Evolutionary conservation across 37 sponge, comb jelly and placozoan species (phyloP), one percentile per base, ranked within the genome.

Genomic region (Cladorhizidae sp.): DNA sequence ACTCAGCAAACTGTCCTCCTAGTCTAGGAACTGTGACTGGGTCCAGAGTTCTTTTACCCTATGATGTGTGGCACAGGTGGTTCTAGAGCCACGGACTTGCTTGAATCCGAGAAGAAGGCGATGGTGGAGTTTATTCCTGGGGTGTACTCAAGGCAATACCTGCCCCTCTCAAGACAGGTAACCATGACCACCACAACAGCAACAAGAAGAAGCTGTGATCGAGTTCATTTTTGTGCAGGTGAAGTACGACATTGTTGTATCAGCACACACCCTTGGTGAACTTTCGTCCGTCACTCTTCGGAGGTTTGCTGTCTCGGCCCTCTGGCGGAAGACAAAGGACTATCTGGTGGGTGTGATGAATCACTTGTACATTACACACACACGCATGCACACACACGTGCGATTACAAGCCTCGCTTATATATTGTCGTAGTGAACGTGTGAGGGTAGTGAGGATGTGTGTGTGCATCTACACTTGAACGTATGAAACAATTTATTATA

Each of bases 251-350:
- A 14, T 97, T 5, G 95, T 97, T 35, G 74, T 91, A 23, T 49
- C 93, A 0, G 83, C 87, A 1, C 87, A 97, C 73, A 65, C 95
- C 1, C 78, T 97, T 49, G 80, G 80, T 18, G 97, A 97, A 15
- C 40, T 97, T 0, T 75, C 95, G 8, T 71, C 89, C 5, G 31
- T 79, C n/a, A 73, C 42, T 31, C 37, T 91, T 40, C 71, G 76
- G 69, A 77, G 52, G 73, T 54, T 77, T 21, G 73, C 89, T 1
- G 20, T 94, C 0, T 63, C 75, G 14, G 70, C 85, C n/a, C 80
- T 97, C 3, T 97, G 97, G 97, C 64, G 91, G 41, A 91, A 97
- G 61, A 91, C 95, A 5, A 77, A 77, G 26, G 51, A 88, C 17
- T 91, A 73, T 61, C 65, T 97, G 72, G 97, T 97, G 72, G 51